These are phyloP conservation scores for Echinarachnius parma DNA, from an alignment of 53 echinoderm and acorn worm species.

Conservation along the genomic window DNA sequence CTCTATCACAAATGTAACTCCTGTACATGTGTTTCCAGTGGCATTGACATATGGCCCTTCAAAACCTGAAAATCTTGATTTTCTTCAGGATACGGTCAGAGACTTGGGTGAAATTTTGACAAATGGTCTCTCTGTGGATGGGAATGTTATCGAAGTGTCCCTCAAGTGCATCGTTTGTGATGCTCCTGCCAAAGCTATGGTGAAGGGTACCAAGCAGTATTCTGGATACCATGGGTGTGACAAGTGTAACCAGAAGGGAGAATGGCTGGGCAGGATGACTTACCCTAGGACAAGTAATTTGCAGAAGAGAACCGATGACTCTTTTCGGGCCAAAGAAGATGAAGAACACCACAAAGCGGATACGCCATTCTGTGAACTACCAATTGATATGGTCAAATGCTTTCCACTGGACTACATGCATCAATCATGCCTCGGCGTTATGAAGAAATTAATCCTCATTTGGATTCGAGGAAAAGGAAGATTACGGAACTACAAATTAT, in stretches of 20 bases:
- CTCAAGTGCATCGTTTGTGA: conserved; percentile 60
- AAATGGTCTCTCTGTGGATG: conserved; percentile 48
- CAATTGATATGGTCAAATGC: conserved; percentile 59
- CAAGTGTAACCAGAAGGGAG: conserved; percentile 59
- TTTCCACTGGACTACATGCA: conserved; percentile 71
- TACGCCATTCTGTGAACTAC: conserved; percentile 44
- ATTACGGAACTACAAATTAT: conserved; percentile 11
- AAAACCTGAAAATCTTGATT: conserved; percentile 43
- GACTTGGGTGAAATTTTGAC: conserved; percentile 35
- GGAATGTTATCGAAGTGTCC: conserved; percentile 26
- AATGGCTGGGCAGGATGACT: conserved; percentile 62
- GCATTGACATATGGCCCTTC: conserved; percentile 55
- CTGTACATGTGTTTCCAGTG: conserved; percentile 42
- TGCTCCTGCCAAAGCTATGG: conserved; percentile 60
- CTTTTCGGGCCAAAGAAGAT: conserved; percentile 48
- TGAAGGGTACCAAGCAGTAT: conserved; percentile 56
- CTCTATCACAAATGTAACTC: conserved; percentile 39
- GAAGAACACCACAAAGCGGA: conserved; percentile 49
- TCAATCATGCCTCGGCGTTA: conserved; percentile 57
- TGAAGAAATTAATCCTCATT: conserved; percentile 47
- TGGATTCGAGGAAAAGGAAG: conserved; percentile 67
- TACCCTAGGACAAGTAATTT: conserved; percentile 49
- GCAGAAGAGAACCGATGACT: conserved; percentile 51
- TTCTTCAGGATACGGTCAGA: conserved; percentile 48
- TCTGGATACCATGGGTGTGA: conserved; percentile 66